These are phyloP conservation scores for Labroides dimidiatus DNA, from an alignment of 2,797 vertebrate species.

Conservation along the genomic window DNA sequence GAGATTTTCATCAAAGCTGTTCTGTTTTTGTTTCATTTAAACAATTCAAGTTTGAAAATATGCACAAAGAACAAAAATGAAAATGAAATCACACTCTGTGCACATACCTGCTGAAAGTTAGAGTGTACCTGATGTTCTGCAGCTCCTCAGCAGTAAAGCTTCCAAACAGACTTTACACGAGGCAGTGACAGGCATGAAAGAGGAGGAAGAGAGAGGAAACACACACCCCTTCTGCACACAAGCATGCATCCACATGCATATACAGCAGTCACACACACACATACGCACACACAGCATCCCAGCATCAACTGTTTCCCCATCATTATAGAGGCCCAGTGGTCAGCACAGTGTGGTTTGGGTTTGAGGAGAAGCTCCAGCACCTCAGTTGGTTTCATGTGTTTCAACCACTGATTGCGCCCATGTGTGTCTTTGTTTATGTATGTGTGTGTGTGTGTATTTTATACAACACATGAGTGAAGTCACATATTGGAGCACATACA, in stretches of 20 bases:
- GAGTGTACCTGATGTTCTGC: constrained; percentile 36
- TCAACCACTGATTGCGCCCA: constrained; percentile 24
- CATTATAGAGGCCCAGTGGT: constrained; percentile 66
- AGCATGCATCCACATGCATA: constrained; percentile 61
- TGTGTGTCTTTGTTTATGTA: constrained; percentile 24
- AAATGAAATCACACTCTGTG: not conserved
- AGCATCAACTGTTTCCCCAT: constrained; percentile 30
- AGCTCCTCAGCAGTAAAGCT: constrained; percentile 50
- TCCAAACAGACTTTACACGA: constrained; percentile 23
- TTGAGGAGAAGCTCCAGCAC: constrained; percentile 58
- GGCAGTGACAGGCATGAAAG: constrained; percentile 18
- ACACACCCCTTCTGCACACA: constrained; percentile 51
- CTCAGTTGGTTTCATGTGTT: constrained; percentile 34
- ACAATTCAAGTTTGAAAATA: no score
- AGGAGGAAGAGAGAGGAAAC: constrained; percentile 13
- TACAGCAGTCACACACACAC: not conserved
- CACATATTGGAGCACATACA: constrained; percentile 29
- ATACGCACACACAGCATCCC: constrained; percentile 12
- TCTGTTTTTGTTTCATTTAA: no score
- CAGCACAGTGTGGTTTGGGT: constrained; percentile 60
- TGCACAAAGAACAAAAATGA: not conserved
- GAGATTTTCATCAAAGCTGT: not conserved
- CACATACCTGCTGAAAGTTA: constrained; percentile 38
- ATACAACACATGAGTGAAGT: constrained; percentile 26
- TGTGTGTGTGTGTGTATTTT: constrained; percentile 4